Evolutionary conservation across 1,140 invertebrate genomes (phyloP).

Genomic region (Drosophila tropicalis): DNA sequence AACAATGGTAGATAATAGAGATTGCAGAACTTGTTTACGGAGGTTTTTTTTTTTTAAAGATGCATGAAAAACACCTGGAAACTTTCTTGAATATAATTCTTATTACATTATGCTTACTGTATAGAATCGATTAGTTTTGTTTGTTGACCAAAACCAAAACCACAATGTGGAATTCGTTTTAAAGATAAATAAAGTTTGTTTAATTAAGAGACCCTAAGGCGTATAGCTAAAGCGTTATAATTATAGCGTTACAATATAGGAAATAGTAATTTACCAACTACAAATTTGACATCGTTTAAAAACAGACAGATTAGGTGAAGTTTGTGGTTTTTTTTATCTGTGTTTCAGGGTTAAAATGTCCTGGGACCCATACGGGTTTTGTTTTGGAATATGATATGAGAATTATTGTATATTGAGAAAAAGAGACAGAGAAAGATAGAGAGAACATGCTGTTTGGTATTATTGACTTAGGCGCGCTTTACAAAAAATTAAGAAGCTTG

Average conservation of each 20-base stretch:
- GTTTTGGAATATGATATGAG: slow-evolving; percentile 2
- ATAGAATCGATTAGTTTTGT: neutral
- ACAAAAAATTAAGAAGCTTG: slow-evolving; percentile 68
- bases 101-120: neutral
- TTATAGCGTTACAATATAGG: slow-evolving; percentile 1
- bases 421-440: slow-evolving; percentile 22
- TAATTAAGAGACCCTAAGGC: neutral
- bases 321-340: neutral
- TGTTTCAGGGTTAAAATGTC: neutral
- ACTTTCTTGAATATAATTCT: neutral
- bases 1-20: no score
- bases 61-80: slow-evolving; percentile 72
- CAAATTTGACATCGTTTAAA: slow-evolving; percentile 1
- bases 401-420: slow-evolving; percentile 9
- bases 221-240: slow-evolving; percentile 4
- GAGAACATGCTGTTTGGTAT: slow-evolving; percentile 52
- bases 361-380: neutral
- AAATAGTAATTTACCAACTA: slow-evolving; percentile 7
- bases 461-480: slow-evolving; percentile 66
- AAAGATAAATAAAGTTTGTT: neutral
- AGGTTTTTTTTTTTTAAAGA: neutral
- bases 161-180: slow-evolving; percentile 24
- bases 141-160: slow-evolving; percentile 30
- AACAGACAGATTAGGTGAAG: slow-evolving; percentile 5
- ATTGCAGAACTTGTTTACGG: no score